A percentile compares a stretch with the other conserved stretches of the same genome.
These are phyloP conservation scores for Chionomys nivalis DNA, from an alignment of 2,113 vertebrate species.

Conservation along the genomic window DNA sequence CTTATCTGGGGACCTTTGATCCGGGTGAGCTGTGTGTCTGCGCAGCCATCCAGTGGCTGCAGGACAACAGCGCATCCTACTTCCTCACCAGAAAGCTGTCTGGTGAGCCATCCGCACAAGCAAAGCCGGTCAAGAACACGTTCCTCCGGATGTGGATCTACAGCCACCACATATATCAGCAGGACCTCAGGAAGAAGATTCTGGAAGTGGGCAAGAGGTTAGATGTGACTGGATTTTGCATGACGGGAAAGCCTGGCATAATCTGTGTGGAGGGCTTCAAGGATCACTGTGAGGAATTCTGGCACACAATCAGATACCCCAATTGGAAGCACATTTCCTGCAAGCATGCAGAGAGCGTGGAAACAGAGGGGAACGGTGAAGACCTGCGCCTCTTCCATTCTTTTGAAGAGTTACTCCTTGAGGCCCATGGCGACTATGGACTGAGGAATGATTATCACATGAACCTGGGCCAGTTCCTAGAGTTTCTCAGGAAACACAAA, in stretches of 20 bases:
- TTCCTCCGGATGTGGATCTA: conserved; percentile 89
- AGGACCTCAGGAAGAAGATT: conserved; percentile 88
- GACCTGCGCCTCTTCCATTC: conserved; percentile 80
- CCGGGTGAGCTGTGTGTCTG: conserved; percentile 83
- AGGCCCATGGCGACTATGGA: conserved; percentile 87
- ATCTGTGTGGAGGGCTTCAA: conserved; percentile 87
- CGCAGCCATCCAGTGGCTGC: conserved; percentile 87
- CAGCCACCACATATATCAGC: conserved; percentile 89
- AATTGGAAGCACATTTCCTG: conserved; percentile 90
- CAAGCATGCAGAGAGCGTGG: conserved; percentile 84
- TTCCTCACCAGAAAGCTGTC: conserved; percentile 64
- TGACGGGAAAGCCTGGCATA: conserved; percentile 88
- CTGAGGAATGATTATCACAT: conserved; percentile 89
- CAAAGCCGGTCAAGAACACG: conserved; percentile 45
- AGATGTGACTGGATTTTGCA: conserved; percentile 88
- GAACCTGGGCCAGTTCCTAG: conserved; percentile 88
- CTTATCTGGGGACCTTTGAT: conserved; percentile 83
- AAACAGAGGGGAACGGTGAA: conserved; percentile 75
- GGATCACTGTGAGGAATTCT: conserved; percentile 87
- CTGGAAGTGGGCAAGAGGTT: conserved; percentile 86
- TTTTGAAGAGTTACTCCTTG: conserved; percentile 88
- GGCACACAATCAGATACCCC: conserved; percentile 86
- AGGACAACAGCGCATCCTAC: conserved; percentile 83
- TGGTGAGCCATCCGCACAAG: not conserved
- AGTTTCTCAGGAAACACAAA: conserved; percentile 86